These are phyloP conservation scores for Yoshiicerus persimilis DNA, from an alignment of 1,140 invertebrate species.

Conservation along the genomic window DNA sequence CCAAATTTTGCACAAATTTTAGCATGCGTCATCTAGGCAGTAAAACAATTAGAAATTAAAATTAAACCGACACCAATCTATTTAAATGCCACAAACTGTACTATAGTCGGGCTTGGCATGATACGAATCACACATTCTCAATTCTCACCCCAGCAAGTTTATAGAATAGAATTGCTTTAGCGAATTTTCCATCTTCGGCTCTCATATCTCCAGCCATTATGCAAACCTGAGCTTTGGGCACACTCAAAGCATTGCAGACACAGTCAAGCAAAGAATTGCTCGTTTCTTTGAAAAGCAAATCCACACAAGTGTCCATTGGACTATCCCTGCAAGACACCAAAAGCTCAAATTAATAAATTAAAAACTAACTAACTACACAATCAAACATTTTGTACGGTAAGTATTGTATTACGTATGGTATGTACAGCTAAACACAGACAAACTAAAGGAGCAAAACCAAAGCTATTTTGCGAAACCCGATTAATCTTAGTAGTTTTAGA, in stretches of 20 bases:
- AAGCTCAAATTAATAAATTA: conserved; percentile 6
- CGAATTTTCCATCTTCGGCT: conserved; percentile 46
- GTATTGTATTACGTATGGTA: too few relatives aligned
- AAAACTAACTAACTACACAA: neutral
- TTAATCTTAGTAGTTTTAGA: too few relatives aligned
- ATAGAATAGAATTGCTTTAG: conserved; percentile 47
- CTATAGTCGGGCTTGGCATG: neutral
- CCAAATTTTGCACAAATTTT: conserved; percentile 49
- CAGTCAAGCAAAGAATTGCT: conserved; percentile 36
- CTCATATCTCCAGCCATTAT: conserved; percentile 42
- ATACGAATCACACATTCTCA: neutral
- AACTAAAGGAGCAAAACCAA: neutral
- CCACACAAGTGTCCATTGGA: conserved; percentile 41
- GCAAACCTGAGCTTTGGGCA: conserved; percentile 40
- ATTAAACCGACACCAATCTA: neutral
- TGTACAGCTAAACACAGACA: too few relatives aligned
- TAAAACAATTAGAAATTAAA: neutral
- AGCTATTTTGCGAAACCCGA: too few relatives aligned
- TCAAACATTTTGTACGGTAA: neutral
- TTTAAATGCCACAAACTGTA: neutral
- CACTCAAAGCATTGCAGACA: conserved; percentile 44
- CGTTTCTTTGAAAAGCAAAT: conserved; percentile 41
- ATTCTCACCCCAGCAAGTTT: conserved; percentile 46
- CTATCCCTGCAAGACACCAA: conserved; percentile 33
- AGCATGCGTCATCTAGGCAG: conserved; percentile 35